These are phyloP conservation scores for Telmatochromis sp. DNA, from an alignment of 2,113 vertebrate species.

Conservation along the genomic window DNA sequence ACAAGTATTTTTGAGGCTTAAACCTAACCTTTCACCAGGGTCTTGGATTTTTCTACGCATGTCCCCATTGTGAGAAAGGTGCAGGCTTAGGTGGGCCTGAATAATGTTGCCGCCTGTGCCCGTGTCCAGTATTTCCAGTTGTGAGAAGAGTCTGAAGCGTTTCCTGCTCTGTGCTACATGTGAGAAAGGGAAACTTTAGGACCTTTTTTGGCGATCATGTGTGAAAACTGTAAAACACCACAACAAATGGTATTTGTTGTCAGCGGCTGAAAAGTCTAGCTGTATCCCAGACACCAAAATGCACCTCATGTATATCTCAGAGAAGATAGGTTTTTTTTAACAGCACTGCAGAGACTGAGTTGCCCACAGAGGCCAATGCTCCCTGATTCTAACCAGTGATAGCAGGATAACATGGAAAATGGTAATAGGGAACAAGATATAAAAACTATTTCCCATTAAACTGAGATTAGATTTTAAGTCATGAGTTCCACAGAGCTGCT, in stretches of 20 bases:
- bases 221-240: not conserved
- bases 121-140: not conserved
- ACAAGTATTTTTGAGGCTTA: not conserved
- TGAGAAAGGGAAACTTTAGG: not conserved
- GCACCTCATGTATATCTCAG: not conserved
- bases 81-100: not conserved
- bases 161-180: not conserved
- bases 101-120: not conserved
- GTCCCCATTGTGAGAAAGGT: not conserved
- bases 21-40: not conserved
- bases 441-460: not conserved
- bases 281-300: not conserved
- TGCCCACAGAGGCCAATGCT: not conserved
- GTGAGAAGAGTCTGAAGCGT: rapidly evolving
- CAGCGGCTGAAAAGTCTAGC: not conserved
- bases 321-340: not conserved
- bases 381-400: not conserved
- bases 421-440: not conserved
- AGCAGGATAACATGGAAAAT: not conserved
- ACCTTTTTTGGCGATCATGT: not conserved
- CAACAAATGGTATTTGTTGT: not conserved
- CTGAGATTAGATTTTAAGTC: not conserved
- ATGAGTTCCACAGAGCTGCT: not conserved
- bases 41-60: not conserved
- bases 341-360: not conserved